Evolutionary conservation across 2,797 vertebrate genomes (phyloP).

Genomic region (Nothura maculosa): DNA sequence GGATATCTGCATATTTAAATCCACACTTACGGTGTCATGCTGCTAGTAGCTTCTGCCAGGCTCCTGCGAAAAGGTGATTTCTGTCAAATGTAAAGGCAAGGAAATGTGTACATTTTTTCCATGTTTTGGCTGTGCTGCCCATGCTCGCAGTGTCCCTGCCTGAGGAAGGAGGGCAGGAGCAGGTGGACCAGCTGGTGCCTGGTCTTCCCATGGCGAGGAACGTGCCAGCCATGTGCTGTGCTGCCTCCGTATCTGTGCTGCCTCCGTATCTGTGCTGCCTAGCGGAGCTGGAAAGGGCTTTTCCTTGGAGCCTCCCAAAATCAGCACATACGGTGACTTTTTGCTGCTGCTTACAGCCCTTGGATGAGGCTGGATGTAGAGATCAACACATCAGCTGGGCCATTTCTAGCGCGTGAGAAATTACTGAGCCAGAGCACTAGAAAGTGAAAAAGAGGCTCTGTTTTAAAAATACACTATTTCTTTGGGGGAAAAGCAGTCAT

Average conservation of each 20-base stretch:
- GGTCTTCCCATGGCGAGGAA: too few species aligned
- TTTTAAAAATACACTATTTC: slow-evolving; percentile 23
- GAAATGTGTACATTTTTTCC: not conserved
- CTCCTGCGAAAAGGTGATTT: not conserved
- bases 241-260: not conserved
- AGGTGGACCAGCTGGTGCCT: not conserved
- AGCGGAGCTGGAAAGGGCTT: not conserved
- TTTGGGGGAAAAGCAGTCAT: not conserved
- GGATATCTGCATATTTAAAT: accelerated
- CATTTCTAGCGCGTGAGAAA: not conserved
- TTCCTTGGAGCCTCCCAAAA: not conserved
- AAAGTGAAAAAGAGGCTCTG: slow-evolving; percentile 2
- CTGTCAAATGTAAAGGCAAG: not conserved
- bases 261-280: not conserved
- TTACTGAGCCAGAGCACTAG: slow-evolving; percentile 23
- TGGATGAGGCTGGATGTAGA: not conserved
- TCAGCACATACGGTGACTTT: not conserved
- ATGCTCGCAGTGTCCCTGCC: accelerated
- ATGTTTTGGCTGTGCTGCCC: not conserved
- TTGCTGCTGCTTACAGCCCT: not conserved
- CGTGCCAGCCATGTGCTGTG: too few species aligned
- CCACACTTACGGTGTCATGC: too few species aligned
- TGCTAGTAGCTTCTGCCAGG: not conserved
- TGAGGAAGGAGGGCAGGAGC: not conserved
- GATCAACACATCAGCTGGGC: slow-evolving; percentile 36